phyloP scores from a whole-genome alignment of 2,888 invertebrate species.

The Brachyptera putata region DNA sequence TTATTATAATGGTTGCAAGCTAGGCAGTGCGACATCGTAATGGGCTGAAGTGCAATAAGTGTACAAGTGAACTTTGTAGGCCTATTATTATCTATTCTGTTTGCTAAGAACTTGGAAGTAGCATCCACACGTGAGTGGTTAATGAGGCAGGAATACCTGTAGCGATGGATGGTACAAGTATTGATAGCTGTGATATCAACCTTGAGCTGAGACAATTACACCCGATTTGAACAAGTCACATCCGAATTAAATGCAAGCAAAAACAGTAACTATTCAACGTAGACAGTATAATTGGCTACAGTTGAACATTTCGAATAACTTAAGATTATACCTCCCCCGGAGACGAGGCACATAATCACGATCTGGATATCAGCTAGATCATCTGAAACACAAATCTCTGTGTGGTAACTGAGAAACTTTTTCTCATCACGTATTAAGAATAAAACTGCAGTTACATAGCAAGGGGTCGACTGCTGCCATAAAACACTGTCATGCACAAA shows the following conservation, averaged over 20 bases:
- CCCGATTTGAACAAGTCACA: too few relatives aligned
- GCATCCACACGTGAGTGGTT: not conserved
- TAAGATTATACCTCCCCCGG: conserved; percentile 5
- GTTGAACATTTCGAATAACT: not conserved
- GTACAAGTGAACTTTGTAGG: not conserved
- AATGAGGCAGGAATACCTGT: conserved; percentile 1
- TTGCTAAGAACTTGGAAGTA: not conserved
- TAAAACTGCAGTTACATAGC: too few relatives aligned
- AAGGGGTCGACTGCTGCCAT: too few relatives aligned
- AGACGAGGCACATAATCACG: not conserved
- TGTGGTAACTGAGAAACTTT: not conserved
- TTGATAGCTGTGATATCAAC: not conserved
- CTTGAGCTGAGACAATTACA: not conserved
- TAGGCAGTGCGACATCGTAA: conserved; percentile 3
- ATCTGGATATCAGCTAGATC: not conserved
- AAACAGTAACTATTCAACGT: too few relatives aligned
- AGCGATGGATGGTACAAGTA: not conserved
- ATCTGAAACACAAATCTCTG: not conserved
- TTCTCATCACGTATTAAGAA: not conserved
- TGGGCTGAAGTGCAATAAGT: conserved; percentile 9
- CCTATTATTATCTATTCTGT: too few relatives aligned
- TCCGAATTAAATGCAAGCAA: too few relatives aligned
- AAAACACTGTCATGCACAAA: too few relatives aligned
- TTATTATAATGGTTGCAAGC: not conserved
- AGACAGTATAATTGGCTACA: conserved; percentile 11